phyloP scores from a whole-genome alignment of 2,113 vertebrate species.

The Columba livia region DNA sequence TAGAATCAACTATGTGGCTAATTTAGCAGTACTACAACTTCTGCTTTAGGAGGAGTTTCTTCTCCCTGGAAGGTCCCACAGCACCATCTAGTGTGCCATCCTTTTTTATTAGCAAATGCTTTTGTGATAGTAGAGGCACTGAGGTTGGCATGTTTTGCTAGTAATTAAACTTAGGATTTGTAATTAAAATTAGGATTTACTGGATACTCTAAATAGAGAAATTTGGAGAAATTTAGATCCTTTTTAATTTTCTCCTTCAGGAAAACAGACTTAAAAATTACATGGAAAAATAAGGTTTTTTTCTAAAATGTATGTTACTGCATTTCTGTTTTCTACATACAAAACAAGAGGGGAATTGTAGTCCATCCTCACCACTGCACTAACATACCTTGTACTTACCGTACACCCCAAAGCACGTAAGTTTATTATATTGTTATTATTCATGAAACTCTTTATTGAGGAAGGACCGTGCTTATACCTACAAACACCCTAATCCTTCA shows the following conservation, averaged over 20 bases:
- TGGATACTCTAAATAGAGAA: not conserved
- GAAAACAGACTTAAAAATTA: not conserved
- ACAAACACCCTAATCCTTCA: not conserved
- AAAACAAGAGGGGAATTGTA: not conserved
- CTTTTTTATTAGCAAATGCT: not conserved
- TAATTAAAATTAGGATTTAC: not conserved
- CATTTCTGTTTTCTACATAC: not conserved
- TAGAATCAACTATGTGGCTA: not conserved
- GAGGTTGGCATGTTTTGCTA: not conserved
- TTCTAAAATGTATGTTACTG: not conserved
- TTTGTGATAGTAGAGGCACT: not conserved
- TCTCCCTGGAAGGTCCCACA: slow-evolving; percentile 75
- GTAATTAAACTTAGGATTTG: not conserved
- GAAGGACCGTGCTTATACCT: not conserved
- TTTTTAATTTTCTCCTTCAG: not conserved
- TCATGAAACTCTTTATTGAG: not conserved
- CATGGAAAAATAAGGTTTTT: not conserved
- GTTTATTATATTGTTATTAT: not conserved
- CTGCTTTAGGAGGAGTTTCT: not conserved
- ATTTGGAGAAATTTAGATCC: not conserved
- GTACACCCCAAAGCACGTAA: fast-evolving
- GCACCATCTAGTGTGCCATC: slow-evolving; percentile 77
- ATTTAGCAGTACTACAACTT: slow-evolving; percentile 14
- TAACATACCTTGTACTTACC: not conserved
- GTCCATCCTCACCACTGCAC: not conserved